A percentile compares a stretch with the other conserved stretches of the same genome.
Evolutionary conservation across 2,888 invertebrate genomes (phyloP).

Genomic region (Calameuta idolon): DNA sequence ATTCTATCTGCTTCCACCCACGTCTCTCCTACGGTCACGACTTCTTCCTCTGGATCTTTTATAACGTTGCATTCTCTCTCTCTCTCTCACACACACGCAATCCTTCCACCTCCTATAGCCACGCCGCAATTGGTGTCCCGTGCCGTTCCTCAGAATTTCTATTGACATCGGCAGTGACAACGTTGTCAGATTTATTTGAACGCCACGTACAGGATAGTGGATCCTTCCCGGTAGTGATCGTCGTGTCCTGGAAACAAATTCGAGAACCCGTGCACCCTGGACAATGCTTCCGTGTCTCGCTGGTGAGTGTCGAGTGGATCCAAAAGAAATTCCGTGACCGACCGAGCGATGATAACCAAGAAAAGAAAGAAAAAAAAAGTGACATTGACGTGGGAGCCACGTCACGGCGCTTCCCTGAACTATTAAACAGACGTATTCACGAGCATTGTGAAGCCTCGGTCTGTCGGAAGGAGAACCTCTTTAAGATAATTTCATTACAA

Average conservation of each 20-base stretch:
- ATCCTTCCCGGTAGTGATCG: background rate
- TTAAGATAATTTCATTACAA: background rate
- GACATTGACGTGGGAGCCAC: constrained; percentile 25
- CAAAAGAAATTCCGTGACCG: background rate
- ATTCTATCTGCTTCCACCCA: background rate
- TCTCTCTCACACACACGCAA: too few relatives aligned
- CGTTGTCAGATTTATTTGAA: background rate
- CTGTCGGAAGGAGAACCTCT: background rate
- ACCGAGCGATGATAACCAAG: background rate
- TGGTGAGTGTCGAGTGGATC: background rate
- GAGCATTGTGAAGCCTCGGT: background rate
- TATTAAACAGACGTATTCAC: constrained; percentile 23
- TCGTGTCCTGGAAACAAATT: background rate
- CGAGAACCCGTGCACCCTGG: background rate
- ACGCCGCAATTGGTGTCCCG: background rate
- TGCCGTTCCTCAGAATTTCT: background rate
- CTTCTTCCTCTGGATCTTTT: background rate
- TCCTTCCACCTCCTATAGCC: background rate
- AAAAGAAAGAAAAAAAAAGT: background rate
- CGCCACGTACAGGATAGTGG: background rate
- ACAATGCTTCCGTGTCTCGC: background rate
- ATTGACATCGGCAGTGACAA: background rate
- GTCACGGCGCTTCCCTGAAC: constrained; percentile 36
- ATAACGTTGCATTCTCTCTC: background rate
- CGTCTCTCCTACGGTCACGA: background rate